Conservation (phyloP, 2,888 invertebrate genomes). For the Quadroppia sp. region DNA sequence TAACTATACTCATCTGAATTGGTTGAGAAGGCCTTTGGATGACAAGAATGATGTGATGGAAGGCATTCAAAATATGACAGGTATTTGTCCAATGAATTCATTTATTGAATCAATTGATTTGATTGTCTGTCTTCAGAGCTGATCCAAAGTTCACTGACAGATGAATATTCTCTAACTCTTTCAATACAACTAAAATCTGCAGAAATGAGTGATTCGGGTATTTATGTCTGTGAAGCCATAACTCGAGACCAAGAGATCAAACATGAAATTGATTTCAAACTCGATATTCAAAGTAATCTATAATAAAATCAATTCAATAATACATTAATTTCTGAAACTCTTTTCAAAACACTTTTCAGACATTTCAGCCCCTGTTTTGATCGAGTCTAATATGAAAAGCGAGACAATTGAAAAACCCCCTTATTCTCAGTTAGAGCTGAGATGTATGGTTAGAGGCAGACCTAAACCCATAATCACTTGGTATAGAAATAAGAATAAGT, state of each 20-base stretch:
- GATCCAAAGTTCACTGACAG: constrained; percentile 21
- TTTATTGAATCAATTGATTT: background rate
- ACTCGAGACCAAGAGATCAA: background rate
- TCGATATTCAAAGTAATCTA: constrained; percentile 38
- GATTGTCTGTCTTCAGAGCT: background rate
- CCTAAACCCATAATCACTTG: constrained; percentile 49
- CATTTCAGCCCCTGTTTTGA: constrained; percentile 38
- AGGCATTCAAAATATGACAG: constrained; percentile 39
- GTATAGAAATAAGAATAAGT: constrained; percentile 43
- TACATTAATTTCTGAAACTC: background rate
- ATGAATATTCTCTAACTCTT: constrained; percentile 35
- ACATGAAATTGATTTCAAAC: constrained; percentile 32
- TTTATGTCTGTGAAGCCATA: constrained; percentile 40
- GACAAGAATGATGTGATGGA: background rate
- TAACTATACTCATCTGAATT: constrained; percentile 58
- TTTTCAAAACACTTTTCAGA: constrained; percentile 9
- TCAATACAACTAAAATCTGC: constrained; percentile 48
- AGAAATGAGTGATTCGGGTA: constrained; percentile 41
- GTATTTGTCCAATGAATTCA: constrained; percentile 14
- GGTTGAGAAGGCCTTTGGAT: constrained; percentile 52
- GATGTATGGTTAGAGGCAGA: constrained; percentile 51
- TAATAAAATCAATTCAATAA: background rate
- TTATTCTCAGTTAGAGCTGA: constrained; percentile 43
- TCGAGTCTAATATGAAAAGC: constrained; percentile 42
- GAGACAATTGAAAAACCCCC: constrained; percentile 43